Percentiles rank a stretch among this genome's conserved stretches.
phyloP scores from a whole-genome alignment of 2,113 vertebrate genomes.

The Poicephalus meyeri region DNA sequence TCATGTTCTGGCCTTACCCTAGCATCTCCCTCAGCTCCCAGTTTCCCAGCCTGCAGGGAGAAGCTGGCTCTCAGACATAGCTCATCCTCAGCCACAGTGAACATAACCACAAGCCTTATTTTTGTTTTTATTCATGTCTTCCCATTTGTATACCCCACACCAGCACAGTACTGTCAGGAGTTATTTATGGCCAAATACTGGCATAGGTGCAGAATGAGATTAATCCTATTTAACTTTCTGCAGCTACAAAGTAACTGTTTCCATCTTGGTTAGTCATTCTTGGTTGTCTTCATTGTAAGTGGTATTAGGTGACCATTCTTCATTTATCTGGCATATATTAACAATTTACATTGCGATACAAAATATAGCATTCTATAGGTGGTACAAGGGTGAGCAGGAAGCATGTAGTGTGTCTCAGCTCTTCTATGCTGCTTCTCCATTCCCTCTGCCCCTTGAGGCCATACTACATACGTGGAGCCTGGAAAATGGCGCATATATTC shows the following conservation, averaged over 20 bases:
- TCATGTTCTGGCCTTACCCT: neutral
- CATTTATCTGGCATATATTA: neutral
- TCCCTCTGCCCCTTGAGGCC: neutral
- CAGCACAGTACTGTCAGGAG: neutral
- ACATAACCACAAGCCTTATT: neutral
- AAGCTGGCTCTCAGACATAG: neutral
- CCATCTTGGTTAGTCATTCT: neutral
- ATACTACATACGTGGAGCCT: neutral
- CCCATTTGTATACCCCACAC: neutral
- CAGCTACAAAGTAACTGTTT: neutral
- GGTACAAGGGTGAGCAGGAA: neutral
- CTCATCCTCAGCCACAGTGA: neutral
- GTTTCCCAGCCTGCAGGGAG: neutral
- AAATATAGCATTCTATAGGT: neutral
- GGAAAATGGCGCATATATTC: neutral
- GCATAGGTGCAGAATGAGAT: neutral
- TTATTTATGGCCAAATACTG: neutral
- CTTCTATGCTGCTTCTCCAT: neutral
- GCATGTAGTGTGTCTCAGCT: neutral
- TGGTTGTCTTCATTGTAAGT: neutral
- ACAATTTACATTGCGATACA: neutral
- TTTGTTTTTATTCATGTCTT: neutral
- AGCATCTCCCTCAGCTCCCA: accelerated
- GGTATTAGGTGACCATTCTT: neutral
- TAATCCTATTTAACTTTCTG: neutral